Evolutionary conservation across 2,888 invertebrate species (phyloP), one percentile per base, ranked within the genome.

Genomic region (Heliconius sara): DNA sequence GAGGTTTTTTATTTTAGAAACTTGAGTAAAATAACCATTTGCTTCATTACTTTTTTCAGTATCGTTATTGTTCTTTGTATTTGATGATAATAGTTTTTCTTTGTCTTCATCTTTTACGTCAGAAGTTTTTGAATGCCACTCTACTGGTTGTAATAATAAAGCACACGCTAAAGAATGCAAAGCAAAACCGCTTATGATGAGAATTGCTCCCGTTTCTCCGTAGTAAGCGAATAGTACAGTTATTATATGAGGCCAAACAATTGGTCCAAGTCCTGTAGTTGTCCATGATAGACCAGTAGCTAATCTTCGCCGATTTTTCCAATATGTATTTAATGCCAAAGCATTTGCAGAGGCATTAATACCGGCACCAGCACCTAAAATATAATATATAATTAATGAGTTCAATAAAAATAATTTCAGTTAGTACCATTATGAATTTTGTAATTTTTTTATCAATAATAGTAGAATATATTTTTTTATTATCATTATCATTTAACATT

Each of bases 211-310:
- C 78, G 96, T 95, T 84, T 96, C 96, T 0, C 96, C 97, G 80
- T 96, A 97, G 52, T 89, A 80, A 1, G 95, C 90, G 87, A 97
- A 95, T n/a, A 97, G 89, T 16, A 92, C 91, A 25, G 97, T 97
- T 76, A 97, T 97, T 34, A 97, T 92, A 85, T 97, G 96, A 4
- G 97, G 97, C 95, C 97, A 96, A 76, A 97, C 86, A 66, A 97
- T 97, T 2, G 97, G 97, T 0, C 97, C 97, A 43, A 97, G 87
- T 0, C 97, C 97, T 4, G 97, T 97, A 0, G 96, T 96, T 0
- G 97, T 97, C 96, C 97, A 97, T 83, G 97, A 96, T 77, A 97
- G 92, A 0, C 97, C 97, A 0, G 97, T 97, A 0, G 97, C 97
- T 66, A 97, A 92, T 87, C 97, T 95, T 88, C 97, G 95, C 88